Evolutionary conservation across 2,888 invertebrate species (phyloP).

Genomic region (Iselma pallidipennis): DNA sequence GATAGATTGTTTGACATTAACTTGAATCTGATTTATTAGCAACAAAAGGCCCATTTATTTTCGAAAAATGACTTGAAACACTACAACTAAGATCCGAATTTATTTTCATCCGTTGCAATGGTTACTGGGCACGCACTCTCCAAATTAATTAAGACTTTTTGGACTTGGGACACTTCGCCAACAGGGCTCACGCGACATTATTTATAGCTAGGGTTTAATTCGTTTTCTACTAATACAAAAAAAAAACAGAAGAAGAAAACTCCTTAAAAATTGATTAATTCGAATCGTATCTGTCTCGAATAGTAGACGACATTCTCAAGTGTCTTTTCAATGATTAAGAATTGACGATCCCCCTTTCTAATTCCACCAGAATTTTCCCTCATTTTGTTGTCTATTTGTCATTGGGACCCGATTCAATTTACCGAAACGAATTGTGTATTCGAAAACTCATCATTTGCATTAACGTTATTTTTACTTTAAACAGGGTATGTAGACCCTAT

Average conservation of each 20-base stretch:
- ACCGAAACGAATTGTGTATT: conserved; percentile 26
- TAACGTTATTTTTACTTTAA: conserved; percentile 22
- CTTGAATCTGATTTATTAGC: conserved; percentile 30
- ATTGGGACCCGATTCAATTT: conserved; percentile 28
- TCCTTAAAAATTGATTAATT: background rate
- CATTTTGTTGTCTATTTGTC: conserved; percentile 19
- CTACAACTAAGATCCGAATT: conserved; percentile 33
- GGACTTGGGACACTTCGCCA: conserved; percentile 17
- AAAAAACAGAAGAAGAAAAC: too few species aligned
- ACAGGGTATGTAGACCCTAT: conserved; percentile 5
- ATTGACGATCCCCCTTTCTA: background rate
- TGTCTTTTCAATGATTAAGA: background rate
- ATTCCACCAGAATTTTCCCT: background rate
- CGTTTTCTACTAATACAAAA: background rate
- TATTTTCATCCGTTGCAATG: conserved; percentile 35
- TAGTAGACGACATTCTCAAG: background rate
- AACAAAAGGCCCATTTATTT: conserved; percentile 29
- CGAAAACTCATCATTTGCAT: conserved; percentile 5
- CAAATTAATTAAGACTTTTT: conserved; percentile 42
- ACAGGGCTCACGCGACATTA: conserved; percentile 34
- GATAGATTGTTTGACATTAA: conserved; percentile 8
- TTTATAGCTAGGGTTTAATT: conserved; percentile 19
- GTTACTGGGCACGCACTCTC: conserved; percentile 36
- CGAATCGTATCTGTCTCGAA: background rate
- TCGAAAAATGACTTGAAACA: conserved; percentile 25